Evolutionary conservation across 2,113 vertebrate genomes (phyloP).

Genomic region (Microtus oregoni): DNA sequence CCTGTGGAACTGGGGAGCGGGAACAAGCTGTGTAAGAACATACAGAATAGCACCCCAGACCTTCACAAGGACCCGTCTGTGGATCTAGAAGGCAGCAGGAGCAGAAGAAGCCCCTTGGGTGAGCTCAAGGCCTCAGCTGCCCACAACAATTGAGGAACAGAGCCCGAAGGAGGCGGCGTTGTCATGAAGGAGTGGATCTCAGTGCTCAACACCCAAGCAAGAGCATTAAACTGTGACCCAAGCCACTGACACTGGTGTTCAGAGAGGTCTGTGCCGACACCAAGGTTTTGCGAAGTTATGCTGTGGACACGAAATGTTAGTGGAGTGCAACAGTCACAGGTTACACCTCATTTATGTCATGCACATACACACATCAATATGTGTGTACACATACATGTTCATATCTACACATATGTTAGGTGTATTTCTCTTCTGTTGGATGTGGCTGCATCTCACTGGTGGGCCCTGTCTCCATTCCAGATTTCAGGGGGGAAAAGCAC

Average conservation of each 20-base stretch:
- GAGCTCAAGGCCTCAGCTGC: slow-evolving; percentile 1
- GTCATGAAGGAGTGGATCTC: neutral
- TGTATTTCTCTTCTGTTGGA: neutral
- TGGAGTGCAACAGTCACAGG: neutral
- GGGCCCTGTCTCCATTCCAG: neutral
- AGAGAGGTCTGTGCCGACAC: neutral
- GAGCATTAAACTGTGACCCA: neutral
- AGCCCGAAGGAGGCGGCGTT: neutral
- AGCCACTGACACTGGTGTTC: neutral
- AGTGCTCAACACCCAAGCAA: neutral
- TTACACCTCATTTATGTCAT: too few species aligned
- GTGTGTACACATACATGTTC: neutral
- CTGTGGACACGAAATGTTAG: neutral
- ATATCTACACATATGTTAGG: neutral
- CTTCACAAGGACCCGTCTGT: neutral
- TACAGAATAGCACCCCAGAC: slow-evolving; percentile 26
- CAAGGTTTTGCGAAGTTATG: slow-evolving; percentile 6
- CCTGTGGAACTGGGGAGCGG: neutral
- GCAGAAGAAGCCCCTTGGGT: neutral
- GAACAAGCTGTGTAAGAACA: neutral
- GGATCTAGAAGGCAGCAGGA: neutral
- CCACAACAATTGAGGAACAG: neutral
- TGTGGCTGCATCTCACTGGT: neutral
- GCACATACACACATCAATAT: neutral
- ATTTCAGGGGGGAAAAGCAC: neutral